A percentile compares a stretch with the other conserved stretches of the same genome.
These are phyloP conservation scores for Cirrhinus mrigala DNA, from an alignment of 2,797 vertebrate species.

Conservation along the genomic window DNA sequence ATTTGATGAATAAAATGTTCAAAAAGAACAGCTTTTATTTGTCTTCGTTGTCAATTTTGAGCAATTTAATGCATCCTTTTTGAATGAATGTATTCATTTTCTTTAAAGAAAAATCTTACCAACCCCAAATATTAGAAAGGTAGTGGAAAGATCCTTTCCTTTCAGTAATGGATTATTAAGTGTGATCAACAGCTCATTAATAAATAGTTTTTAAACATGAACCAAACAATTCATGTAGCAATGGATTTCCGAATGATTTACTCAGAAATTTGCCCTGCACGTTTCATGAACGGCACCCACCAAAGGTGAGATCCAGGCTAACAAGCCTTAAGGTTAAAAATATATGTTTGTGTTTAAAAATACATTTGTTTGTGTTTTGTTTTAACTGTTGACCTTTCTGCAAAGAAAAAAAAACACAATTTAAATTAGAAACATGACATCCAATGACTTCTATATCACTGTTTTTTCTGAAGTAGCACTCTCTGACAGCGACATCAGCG, in stretches of 20 bases:
- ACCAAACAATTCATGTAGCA: neutral
- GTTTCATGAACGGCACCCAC: neutral
- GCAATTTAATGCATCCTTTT: neutral
- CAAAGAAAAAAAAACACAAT: neutral
- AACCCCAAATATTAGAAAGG: neutral
- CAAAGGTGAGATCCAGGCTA: neutral
- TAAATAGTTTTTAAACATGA: neutral
- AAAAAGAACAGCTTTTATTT: neutral
- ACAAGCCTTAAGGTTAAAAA: constrained; percentile 7
- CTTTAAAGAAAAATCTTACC: neutral
- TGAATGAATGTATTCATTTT: neutral
- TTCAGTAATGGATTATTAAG: neutral
- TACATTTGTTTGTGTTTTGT: neutral
- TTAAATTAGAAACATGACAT: neutral
- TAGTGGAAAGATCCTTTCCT: neutral
- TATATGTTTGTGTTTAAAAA: neutral
- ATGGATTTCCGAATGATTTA: neutral
- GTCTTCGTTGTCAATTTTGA: neutral
- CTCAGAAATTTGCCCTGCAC: neutral
- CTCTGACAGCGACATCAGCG: neutral
- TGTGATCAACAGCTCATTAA: neutral
- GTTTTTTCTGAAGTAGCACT: constrained; percentile 10
- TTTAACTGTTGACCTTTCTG: neutral
- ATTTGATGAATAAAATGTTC: neutral
- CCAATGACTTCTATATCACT: neutral